A percentile compares a stretch with the other conserved stretches of the same genome.
Evolutionary conservation across 1,140 invertebrate genomes (phyloP).

Genomic region (Sarcophaga bullata): DNA sequence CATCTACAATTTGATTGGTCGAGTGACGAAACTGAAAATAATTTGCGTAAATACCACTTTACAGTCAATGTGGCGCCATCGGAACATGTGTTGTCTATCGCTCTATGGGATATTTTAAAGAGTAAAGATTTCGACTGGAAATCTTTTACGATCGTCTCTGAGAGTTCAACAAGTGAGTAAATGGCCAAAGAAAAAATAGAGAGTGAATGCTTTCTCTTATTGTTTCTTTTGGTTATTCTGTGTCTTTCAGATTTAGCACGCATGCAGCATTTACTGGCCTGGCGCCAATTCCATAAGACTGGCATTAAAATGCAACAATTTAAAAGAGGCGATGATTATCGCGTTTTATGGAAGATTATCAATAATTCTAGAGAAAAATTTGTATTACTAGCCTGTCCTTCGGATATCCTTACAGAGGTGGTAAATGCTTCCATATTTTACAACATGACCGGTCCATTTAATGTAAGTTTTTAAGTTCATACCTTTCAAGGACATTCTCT

Average conservation of each 20-base stretch:
- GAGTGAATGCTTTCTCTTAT: not conserved
- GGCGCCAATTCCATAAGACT: constrained; percentile 57
- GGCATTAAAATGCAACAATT: constrained; percentile 70
- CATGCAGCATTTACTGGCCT: constrained; percentile 55
- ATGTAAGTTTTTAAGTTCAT: constrained; percentile 49
- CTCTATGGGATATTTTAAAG: constrained; percentile 77
- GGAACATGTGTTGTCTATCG: constrained; percentile 74
- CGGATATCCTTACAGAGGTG: constrained; percentile 70
- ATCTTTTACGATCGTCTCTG: constrained; percentile 83
- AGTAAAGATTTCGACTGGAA: constrained; percentile 76
- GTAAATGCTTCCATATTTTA: constrained; percentile 54
- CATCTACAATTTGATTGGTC: constrained; percentile 74
- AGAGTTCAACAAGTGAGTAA: constrained; percentile 74
- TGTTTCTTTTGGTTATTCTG: not conserved
- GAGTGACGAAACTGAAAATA: constrained; percentile 66
- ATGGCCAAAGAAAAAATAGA: not conserved
- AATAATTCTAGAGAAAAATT: constrained; percentile 71
- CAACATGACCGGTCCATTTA: constrained; percentile 62
- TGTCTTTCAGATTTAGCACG: constrained; percentile 51
- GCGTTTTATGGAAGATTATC: constrained; percentile 77
- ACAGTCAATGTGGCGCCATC: constrained; percentile 80
- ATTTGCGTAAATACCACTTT: constrained; percentile 63
- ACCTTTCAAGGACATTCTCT: no score
- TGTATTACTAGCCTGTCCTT: constrained; percentile 78
- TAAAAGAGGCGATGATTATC: constrained; percentile 59